Evolutionary conservation across 2,113 vertebrate species (phyloP), one percentile per base, ranked within the genome.

Genomic region (Sphaerodactylus townsendi): DNA sequence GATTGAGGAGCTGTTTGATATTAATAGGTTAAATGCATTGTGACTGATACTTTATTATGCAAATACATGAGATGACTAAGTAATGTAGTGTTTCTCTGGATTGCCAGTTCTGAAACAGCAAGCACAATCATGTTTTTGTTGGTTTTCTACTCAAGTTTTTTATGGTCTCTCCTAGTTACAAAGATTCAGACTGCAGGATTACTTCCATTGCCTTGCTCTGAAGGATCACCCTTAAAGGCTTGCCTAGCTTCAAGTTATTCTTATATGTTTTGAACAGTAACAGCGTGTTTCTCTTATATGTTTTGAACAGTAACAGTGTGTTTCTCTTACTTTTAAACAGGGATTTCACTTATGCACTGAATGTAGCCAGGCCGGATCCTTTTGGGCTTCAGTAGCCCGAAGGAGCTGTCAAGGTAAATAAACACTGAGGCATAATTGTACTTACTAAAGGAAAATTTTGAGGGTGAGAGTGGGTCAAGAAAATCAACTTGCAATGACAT

Each of bases 371-470:
- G 94, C 94, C 91, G 85, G 92, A 93, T 94, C 89, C 84, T 88
- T 87, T 89, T 79, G 87, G 95, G 95, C 93, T 95, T 88, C 92
- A 89, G 75, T 92, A 94, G 95, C 94, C 95, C 94, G 91, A 87
- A 95, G 92, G 95, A 94, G 95, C 95, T 94, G 94, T 96, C 94
- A 94, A 95, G 95, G 96, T 96, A 95, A 95, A 89, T 92, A 95
- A 95, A 89, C 92, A 85, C 28, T 76, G 74, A n/a, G 75, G 71
- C 19, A 76, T 91, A 41, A 79, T 33, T 65, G 30, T 0, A 0
- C 3, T 77, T 65, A 23, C 39, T 85, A 81, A 35, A 83, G 82
- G 87, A 83, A 69, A 25, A 77, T 88, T 7, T 5, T 28, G 77
- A 88, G 44, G 82, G 66, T 4, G 33, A 77, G 21, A 2, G 1